These are phyloP conservation scores for Drosophila borealis DNA, from an alignment of 2,888 invertebrate genomes.

Conservation along the genomic window DNA sequence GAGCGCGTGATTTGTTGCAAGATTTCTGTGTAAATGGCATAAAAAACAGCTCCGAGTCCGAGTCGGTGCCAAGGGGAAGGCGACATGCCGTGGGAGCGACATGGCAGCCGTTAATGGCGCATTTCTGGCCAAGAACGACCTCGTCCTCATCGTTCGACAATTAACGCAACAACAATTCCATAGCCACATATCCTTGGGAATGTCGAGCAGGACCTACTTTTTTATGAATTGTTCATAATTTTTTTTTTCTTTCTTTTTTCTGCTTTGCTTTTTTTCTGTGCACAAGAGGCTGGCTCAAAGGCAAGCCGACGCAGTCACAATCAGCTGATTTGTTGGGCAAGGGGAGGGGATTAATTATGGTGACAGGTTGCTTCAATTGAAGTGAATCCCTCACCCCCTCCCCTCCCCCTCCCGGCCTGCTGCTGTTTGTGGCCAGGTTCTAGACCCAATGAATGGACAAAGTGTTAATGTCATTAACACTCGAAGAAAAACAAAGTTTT, in stretches of 20 bases:
- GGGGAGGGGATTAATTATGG: slow-evolving; percentile 66
- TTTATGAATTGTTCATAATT: slow-evolving; percentile 75
- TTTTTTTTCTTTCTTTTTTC: background rate
- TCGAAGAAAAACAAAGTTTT: background rate
- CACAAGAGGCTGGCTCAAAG: slow-evolving; percentile 50
- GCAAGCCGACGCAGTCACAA: slow-evolving; percentile 49
- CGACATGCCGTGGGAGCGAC: slow-evolving; percentile 67
- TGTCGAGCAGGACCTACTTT: slow-evolving; percentile 69
- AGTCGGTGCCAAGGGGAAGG: slow-evolving; percentile 11
- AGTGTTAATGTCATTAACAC: slow-evolving; percentile 2
- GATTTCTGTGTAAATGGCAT: slow-evolving; percentile 79
- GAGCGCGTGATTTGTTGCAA: slow-evolving; percentile 78
- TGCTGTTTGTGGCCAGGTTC: background rate
- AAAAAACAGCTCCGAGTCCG: slow-evolving; percentile 50
- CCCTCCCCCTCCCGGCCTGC: background rate
- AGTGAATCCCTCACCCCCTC: slow-evolving; percentile 27
- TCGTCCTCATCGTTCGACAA: slow-evolving; percentile 49
- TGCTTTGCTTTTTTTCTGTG: slow-evolving; percentile 43
- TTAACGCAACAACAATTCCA: slow-evolving; percentile 66
- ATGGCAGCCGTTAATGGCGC: slow-evolving; percentile 67
- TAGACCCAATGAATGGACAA: slow-evolving; percentile 38
- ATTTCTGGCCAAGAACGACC: slow-evolving; percentile 51
- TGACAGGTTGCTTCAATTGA: slow-evolving; percentile 71
- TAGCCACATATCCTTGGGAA: slow-evolving; percentile 65
- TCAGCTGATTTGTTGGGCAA: slow-evolving; percentile 67